Base-by-base conservation (phyloP, 2,888 invertebrate genomes). In the Eupithecia tripunctaria region DNA sequence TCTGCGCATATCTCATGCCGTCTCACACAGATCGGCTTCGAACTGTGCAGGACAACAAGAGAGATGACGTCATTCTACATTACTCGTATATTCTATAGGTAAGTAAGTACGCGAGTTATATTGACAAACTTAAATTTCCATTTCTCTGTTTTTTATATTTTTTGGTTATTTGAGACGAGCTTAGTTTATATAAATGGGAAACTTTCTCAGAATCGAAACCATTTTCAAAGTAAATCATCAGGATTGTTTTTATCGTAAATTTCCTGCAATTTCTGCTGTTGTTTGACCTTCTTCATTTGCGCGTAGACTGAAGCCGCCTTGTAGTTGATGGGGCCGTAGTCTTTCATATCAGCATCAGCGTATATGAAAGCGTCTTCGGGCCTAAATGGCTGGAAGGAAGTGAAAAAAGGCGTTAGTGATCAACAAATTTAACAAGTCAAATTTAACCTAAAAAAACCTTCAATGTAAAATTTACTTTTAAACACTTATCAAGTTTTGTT, bases 281-380 rank as follows among this genome's bases (percentile, higher is more conserved):
- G 91, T 82, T 95, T 95, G 14, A 95, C 94, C 87, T 96, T 96
- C 89, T 96, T 96, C 94, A 96, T 96, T 82, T 96, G 96, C 75
- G 97, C 97, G 91, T 97, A 96, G 83, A 98, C 96, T 51, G 98
- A 98, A 73, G 98, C 98, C 77, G 97, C 97, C 88, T 98, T 98
- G 94, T 98, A 98, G 94, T 98, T 97, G 88, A 98, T 98, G 66
- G 98, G 98, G 80, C 98, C 98, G 91, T 98, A 98, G 84, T 97
- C 97, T 87, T 97, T 96, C 91, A 97, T 96, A 90, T 98, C 98
- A 83, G 98, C 97, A 90, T 98, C 98, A 76, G 98, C 98, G 91
- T 98, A 98, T 86, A 97, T 97, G 91, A 98, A 95, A 82, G 91
- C 91, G 92, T 98, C 98, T 86, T 97, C 96, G 79, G 97, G 96